Conservation (phyloP, 2,797 vertebrate species). For the Hyperoplus lanceolatus region DNA sequence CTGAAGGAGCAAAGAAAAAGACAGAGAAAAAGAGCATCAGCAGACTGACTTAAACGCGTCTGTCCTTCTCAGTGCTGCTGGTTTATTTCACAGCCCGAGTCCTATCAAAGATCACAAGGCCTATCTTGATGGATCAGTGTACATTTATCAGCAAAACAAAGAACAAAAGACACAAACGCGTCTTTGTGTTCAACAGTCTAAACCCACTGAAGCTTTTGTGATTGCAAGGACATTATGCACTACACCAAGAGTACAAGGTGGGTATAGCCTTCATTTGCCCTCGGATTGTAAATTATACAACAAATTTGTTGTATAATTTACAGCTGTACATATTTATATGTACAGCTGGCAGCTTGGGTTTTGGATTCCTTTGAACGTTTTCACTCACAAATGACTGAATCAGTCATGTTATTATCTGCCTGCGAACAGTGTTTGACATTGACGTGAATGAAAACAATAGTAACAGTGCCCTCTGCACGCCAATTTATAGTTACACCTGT, state of each 20-base stretch:
- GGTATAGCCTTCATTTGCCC: background rate
- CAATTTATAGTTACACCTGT: background rate
- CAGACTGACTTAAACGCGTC: background rate
- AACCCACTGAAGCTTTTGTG: constrained; percentile 18
- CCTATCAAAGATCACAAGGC: constrained; percentile 69
- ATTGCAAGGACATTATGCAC: constrained; percentile 12
- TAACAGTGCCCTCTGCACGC: background rate
- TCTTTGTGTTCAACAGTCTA: constrained; percentile 35
- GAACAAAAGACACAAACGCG: constrained; percentile 47
- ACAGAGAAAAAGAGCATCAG: constrained; percentile 2
- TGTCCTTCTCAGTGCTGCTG: constrained; percentile 39
- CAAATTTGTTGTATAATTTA: too few relatives aligned
- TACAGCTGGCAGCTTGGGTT: background rate
- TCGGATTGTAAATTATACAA: background rate
- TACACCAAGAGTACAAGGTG: background rate
- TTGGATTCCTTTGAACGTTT: background rate
- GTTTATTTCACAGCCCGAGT: constrained; percentile 56
- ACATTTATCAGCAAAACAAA: constrained; percentile 61
- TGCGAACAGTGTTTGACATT: background rate
- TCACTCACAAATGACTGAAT: background rate
- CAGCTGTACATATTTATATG: too few relatives aligned
- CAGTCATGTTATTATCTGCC: background rate
- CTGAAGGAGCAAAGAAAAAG: constrained; percentile 21
- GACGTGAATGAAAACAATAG: too few relatives aligned
- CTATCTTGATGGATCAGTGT: constrained; percentile 79